Evolutionary conservation across 2,113 vertebrate genomes (phyloP), one percentile per base, ranked within the genome.

Genomic region (Periophthalmus modestus): DNA sequence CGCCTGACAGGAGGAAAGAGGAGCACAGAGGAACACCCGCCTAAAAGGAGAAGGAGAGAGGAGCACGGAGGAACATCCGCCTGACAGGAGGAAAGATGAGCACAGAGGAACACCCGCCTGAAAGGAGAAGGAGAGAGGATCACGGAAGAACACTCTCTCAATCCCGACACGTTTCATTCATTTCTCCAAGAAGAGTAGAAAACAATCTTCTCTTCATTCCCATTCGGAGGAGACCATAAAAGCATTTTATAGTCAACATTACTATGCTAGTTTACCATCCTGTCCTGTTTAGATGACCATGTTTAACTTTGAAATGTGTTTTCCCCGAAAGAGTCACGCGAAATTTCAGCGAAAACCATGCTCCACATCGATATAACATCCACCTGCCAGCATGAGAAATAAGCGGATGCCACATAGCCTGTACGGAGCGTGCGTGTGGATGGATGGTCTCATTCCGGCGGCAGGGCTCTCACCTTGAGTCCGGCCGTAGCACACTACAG

Each of bases 391-490:
- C 68, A 15, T 66, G 48, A 66, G 71, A 68, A 72, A 87, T 82
- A 59, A 89, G 85, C 82, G 81, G 79, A 74, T 1, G 74, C 7
- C 7, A 9, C 39, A 43, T 10, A 43, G 39, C 10, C 39, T 59
- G 71, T 72, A 16, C 58, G 55, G 21, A 23, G 21, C 59, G 62
- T 24, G 74, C 23, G 10, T 66, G 69, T 34, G 48, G 66, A 74
- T 63, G 54, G 71, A 15, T 39, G 70, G 73, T 14, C 69, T 70
- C 68, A 78, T 43, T 10, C 39, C 68, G 48, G 73, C 71, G 67
- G 28, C 68, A 36, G 72, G 58, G 74, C 52, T 66, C 87, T 94
- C 79, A 94, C 93, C 93, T 88, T 93, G 88, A 88, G 84, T 85
- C 81, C 91, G 80, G 80, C 85, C 76, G 79, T 81, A 84, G 85